These are phyloP conservation scores for Muscicapa striata DNA, from an alignment of 2,797 vertebrate species.

Conservation along the genomic window DNA sequence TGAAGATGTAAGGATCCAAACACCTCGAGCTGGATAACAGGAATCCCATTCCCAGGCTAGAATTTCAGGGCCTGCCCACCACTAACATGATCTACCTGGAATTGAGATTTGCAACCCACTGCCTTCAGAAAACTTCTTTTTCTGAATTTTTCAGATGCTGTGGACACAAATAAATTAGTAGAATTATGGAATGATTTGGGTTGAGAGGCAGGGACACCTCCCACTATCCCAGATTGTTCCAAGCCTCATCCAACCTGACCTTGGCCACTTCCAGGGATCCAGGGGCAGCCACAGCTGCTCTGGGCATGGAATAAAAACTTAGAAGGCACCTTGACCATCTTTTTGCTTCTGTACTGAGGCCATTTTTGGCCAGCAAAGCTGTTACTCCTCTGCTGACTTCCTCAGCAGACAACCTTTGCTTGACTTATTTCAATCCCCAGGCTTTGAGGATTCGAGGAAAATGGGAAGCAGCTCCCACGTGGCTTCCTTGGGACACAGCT, in stretches of 20 bases:
- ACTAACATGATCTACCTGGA: neutral
- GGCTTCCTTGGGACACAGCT: neutral
- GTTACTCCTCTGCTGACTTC: neutral
- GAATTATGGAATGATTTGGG: neutral
- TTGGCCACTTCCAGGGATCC: neutral
- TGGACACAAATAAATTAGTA: rapidly evolving
- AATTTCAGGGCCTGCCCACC: neutral
- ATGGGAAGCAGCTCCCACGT: neutral
- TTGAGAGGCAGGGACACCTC: neutral
- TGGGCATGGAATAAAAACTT: neutral
- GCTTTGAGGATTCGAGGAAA: neutral
- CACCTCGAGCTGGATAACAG: rapidly evolving
- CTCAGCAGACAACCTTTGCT: neutral
- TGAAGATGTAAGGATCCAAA: neutral
- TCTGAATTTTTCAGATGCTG: rapidly evolving
- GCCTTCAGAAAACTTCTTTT: neutral
- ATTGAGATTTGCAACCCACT: rapidly evolving
- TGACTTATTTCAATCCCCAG: neutral
- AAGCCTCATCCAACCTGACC: rapidly evolving
- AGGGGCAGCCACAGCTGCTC: neutral
- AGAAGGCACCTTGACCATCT: neutral
- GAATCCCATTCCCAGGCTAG: neutral
- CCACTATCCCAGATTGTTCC: rapidly evolving
- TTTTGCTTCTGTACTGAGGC: neutral
- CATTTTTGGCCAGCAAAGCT: neutral